Percentiles rank a stretch among this genome's conserved stretches.
phyloP scores from a whole-genome alignment of 92 coral and sea anemone species.

The Bergia sp. region DNA sequence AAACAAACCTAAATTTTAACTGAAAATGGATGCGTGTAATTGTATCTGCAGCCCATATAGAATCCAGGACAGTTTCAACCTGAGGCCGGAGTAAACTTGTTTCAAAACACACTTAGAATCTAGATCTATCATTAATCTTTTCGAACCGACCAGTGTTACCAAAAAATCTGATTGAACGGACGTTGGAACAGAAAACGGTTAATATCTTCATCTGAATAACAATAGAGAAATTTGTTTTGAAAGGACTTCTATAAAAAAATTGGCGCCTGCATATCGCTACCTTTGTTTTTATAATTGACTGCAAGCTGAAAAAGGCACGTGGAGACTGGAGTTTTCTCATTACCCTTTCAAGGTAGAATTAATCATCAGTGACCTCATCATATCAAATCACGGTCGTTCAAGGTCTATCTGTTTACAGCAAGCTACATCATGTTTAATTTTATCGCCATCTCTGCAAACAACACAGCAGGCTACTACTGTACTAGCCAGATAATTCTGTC shows the following conservation, averaged over 20 bases:
- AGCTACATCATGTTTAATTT: background rate
- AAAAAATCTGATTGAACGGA: background rate
- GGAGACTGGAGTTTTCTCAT: background rate
- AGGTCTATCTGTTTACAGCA: background rate
- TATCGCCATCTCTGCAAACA: background rate
- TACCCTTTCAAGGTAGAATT: background rate
- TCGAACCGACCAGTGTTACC: background rate
- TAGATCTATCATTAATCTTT: too few relatives aligned
- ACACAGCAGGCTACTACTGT: slow-evolving; percentile 15
- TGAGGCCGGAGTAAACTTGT: background rate
- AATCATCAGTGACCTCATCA: background rate
- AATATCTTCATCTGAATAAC: slow-evolving; percentile 37
- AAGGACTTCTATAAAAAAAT: background rate
- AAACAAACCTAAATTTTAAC: too few relatives aligned
- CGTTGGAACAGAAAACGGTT: background rate
- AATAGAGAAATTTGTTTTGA: slow-evolving; percentile 12
- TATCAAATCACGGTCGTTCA: background rate
- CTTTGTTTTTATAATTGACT: background rate
- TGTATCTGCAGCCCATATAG: too few relatives aligned
- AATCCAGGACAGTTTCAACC: too few relatives aligned
- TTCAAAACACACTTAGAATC: background rate
- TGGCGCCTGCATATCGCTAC: background rate
- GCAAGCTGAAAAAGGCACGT: background rate
- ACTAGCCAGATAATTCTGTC: background rate
- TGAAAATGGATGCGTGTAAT: too few relatives aligned